These are phyloP conservation scores for Phaonia tiefii DNA, from an alignment of 2,888 invertebrate species.

Conservation along the genomic window DNA sequence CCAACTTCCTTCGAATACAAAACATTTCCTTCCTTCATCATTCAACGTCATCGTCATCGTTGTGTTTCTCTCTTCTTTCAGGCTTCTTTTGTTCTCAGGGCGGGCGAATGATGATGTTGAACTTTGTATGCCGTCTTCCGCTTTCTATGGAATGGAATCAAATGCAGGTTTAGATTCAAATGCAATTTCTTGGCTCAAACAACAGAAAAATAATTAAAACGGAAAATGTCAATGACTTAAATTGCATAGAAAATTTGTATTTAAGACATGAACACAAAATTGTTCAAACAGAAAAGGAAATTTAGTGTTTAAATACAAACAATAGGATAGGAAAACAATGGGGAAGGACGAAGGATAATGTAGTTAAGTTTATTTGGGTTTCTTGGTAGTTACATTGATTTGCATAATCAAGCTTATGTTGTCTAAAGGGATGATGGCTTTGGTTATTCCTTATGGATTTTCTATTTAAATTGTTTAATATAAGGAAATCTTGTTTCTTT, in stretches of 20 bases:
- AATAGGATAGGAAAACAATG: not conserved
- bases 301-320: constrained; percentile 9
- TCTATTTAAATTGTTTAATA: too few relatives aligned
- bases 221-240: constrained; percentile 36
- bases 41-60: not conserved
- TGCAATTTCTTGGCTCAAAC: not conserved
- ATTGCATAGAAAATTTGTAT: constrained; percentile 4
- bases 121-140: not conserved
- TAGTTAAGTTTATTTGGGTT: not conserved
- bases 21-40: constrained; percentile 34
- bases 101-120: constrained; percentile 11
- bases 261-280: not conserved
- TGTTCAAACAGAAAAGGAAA: not conserved
- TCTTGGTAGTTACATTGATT: not conserved
- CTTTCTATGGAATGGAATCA: not conserved
- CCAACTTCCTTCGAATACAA: constrained; percentile 24
- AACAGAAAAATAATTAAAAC: constrained; percentile 16
- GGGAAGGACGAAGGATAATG: not conserved
- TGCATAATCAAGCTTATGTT: too few relatives aligned
- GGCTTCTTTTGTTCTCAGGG: not conserved
- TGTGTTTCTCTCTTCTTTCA: not conserved
- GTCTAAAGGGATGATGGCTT: too few relatives aligned
- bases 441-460: too few relatives aligned
- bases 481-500: too few relatives aligned
- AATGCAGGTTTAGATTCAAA: constrained; percentile 11